phyloP scores from a whole-genome alignment of 2,888 invertebrate species.

The Watsonalla binaria region DNA sequence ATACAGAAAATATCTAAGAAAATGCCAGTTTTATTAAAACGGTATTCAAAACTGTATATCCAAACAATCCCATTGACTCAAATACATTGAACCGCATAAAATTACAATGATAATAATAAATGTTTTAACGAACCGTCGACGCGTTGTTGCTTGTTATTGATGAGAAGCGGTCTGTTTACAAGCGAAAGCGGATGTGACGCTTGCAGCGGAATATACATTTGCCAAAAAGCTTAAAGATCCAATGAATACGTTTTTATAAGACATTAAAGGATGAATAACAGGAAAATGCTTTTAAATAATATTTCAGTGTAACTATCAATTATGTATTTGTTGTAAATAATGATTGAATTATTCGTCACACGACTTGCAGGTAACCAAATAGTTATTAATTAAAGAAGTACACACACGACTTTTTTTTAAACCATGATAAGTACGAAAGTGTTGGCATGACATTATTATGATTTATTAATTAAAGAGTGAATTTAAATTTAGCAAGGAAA shows the following conservation, averaged over 20 bases:
- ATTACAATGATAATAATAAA: constrained; percentile 21
- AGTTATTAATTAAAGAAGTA: too few species aligned
- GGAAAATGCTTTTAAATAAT: too few species aligned
- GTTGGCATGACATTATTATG: not conserved
- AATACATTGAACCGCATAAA: constrained; percentile 32
- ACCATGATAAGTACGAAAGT: not conserved
- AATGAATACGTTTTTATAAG: not conserved
- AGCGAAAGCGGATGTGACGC: constrained; percentile 4
- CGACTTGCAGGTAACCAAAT: too few species aligned
- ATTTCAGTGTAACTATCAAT: too few species aligned
- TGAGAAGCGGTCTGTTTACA: constrained; percentile 8
- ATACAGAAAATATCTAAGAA: constrained; percentile 4
- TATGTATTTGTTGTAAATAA: too few species aligned
- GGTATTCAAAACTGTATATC: constrained; percentile 25
- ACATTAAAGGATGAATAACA: not conserved
- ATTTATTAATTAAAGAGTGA: not conserved
- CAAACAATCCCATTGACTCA: constrained; percentile 30
- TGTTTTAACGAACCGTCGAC: constrained; percentile 24
- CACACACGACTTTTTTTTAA: too few species aligned
- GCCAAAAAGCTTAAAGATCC: not conserved
- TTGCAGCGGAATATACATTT: not conserved
- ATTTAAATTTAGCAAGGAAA: not conserved
- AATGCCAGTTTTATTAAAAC: not conserved
- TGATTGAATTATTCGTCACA: too few species aligned
- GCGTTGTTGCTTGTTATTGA: constrained; percentile 23